phyloP scores from a whole-genome alignment of 2,113 vertebrate species.

The Pardalotus punctatus region DNA sequence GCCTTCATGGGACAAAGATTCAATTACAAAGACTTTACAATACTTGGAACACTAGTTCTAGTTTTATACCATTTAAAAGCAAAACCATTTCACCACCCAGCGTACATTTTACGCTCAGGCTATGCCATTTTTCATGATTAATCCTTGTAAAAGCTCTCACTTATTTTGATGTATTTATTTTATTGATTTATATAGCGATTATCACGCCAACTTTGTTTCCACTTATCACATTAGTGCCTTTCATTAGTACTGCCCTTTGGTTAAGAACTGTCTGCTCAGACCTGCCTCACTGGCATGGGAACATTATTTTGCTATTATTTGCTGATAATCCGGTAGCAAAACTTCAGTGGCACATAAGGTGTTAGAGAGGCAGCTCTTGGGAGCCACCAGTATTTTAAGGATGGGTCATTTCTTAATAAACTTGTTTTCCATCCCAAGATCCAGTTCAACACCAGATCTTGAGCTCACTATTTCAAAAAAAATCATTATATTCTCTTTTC shows the following conservation, averaged over 20 bases:
- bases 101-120: not conserved
- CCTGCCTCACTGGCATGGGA: not conserved
- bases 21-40: not conserved
- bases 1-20: not conserved
- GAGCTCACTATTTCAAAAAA: not conserved
- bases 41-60: not conserved
- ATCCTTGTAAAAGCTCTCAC: not conserved
- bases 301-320: not conserved
- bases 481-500: not conserved
- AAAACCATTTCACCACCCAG: not conserved
- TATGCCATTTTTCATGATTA: not conserved
- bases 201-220: not conserved
- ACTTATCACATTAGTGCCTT: not conserved
- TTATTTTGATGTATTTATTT: slow-evolving; percentile 4
- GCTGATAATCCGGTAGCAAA: not conserved
- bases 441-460: not conserved
- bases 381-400: not conserved
- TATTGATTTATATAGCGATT: not conserved
- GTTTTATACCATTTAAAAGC: not conserved
- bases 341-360: not conserved
- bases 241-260: not conserved
- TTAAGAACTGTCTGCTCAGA: not conserved
- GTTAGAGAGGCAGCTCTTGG: not conserved
- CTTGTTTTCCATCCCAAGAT: not conserved
- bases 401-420: not conserved